phyloP scores from a whole-genome alignment of 2,113 vertebrate species.

The Otolemur garnettii region DNA sequence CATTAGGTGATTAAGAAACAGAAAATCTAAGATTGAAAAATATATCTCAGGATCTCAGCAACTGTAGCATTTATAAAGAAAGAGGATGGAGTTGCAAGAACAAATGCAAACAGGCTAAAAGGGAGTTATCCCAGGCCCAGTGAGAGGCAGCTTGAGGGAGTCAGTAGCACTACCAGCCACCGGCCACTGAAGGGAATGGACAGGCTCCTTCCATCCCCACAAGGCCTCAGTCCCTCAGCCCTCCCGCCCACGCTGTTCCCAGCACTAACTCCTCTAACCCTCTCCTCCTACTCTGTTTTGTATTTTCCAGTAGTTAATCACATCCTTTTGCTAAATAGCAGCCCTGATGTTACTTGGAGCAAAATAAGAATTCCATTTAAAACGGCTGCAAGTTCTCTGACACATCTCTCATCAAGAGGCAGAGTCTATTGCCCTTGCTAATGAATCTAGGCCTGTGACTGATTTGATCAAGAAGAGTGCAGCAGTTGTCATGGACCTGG shows the following conservation, averaged over 20 bases:
- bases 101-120: background rate
- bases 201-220: rapidly evolving
- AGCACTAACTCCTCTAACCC: background rate
- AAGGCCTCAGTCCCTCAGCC: background rate
- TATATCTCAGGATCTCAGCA: background rate
- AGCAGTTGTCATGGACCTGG: background rate
- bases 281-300: background rate
- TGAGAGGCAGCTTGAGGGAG: background rate
- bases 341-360: background rate
- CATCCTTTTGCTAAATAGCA: background rate
- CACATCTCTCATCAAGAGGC: background rate
- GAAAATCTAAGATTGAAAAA: background rate
- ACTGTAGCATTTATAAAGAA: background rate
- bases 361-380: background rate
- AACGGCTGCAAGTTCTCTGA: background rate
- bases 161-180: background rate
- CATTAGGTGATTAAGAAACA: conserved; percentile 5
- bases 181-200: no score
- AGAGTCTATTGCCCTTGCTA: background rate
- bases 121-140: no score
- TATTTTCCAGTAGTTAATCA: background rate
- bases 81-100: background rate
- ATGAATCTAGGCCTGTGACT: background rate
- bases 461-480: background rate
- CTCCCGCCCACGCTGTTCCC: background rate